phyloP scores from a whole-genome alignment of 2,888 invertebrate species.

The Parasteatoda lunata region DNA sequence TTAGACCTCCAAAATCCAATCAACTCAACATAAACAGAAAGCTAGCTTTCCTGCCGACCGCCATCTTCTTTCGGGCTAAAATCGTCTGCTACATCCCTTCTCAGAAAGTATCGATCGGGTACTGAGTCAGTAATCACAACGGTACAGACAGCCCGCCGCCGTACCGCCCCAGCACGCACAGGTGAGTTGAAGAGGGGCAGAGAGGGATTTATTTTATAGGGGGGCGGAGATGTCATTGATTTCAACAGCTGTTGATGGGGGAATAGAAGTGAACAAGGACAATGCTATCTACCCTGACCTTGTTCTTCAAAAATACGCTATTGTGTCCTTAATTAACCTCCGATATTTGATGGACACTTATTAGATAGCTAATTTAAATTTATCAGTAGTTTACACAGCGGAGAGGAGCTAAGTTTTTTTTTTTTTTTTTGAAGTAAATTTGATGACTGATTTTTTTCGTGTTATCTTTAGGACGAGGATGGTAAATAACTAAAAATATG shows the following conservation, averaged over 20 bases:
- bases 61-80: background rate
- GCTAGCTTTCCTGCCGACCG: conserved; percentile 19
- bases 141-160: conserved; percentile 27
- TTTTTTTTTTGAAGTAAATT: no score
- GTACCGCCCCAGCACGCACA: conserved; percentile 16
- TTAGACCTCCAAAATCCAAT: background rate
- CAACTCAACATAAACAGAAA: conserved; percentile 11
- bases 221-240: background rate
- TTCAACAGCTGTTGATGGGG: conserved; percentile 25
- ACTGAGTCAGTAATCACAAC: conserved; percentile 28
- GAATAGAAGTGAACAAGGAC: no score
- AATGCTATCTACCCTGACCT: no score
- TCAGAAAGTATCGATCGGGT: conserved; percentile 39
- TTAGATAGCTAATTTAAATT: no score
- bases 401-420: no score
- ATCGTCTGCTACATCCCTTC: conserved; percentile 9
- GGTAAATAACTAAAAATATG: no score
- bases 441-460: no score
- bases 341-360: no score
- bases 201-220: background rate
- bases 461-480: no score
- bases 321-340: no score
- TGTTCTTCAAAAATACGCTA: no score
- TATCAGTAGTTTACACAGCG: no score
- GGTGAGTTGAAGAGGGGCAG: conserved; percentile 23